These are phyloP conservation scores for Eucera pruinosa DNA, from an alignment of 2,888 invertebrate species.

Conservation along the genomic window DNA sequence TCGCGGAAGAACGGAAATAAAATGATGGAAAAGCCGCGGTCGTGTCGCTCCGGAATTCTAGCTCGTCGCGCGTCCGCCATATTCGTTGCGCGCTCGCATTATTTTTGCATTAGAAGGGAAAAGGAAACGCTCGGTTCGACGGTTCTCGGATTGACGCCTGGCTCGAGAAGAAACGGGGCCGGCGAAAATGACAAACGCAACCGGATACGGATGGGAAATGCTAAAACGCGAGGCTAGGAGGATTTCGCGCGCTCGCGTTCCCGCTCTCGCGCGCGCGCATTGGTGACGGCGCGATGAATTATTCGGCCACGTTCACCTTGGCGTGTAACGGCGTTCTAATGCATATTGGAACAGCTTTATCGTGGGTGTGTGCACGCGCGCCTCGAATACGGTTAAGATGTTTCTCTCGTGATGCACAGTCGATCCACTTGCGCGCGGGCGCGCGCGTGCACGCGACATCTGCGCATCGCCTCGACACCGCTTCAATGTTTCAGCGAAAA, in stretches of 20 bases:
- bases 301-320: conserved; percentile 70
- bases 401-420: conserved; percentile 70
- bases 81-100: not conserved
- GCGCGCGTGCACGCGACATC: conserved; percentile 5
- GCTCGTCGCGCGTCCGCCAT: not conserved
- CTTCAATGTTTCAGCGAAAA: conserved; percentile 16
- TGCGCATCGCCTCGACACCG: not conserved
- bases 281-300: conserved; percentile 62
- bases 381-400: conserved; percentile 73
- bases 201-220: conserved; percentile 38
- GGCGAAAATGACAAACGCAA: conserved; percentile 43
- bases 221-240: conserved; percentile 42
- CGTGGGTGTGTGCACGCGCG: conserved; percentile 69
- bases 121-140: not conserved
- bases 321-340: conserved; percentile 62
- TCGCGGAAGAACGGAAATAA: too few relatives aligned
- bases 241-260: conserved; percentile 10
- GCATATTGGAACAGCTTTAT: conserved; percentile 65
- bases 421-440: conserved; percentile 47
- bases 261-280: not conserved
- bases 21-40: too few relatives aligned
- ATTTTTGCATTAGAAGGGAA: not conserved
- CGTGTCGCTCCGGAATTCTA: too few relatives aligned
- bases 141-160: not conserved
- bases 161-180: not conserved